Base-by-base conservation (phyloP, 1,140 invertebrate genomes). In the Dreissena rostriformis region DNA sequence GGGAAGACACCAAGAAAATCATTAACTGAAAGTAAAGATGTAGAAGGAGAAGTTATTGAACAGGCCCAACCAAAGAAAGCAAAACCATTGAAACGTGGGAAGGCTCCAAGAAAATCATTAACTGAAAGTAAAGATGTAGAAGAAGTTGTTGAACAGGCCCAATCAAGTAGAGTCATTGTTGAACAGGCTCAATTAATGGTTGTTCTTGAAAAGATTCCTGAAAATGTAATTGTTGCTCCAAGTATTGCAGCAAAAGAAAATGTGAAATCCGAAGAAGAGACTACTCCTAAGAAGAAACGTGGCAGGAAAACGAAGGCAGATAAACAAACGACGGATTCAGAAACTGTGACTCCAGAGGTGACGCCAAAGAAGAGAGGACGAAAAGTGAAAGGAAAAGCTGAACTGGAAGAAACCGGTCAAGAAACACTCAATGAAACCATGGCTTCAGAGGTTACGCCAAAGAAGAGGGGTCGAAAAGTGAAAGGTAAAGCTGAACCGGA, bases 311-410 rank as follows among this genome's bases (percentile, higher is more conserved):
- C 73, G 75, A 82, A 71, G 66, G 51, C 78, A 75, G 78, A 26
- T 22, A 74, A 67, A 22, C 63, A 57, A 68, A 28, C 8, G 10
- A 55, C 39, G 10, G 29, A 24, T 66, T 49, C 52, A 49, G 61
- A 19, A 72, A 71, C 82, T n/a, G 75, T 76, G 26, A 71, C 80
- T 53, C 24, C 55, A 29, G 75, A 83, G 49, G 72, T 76, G 39
- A 80, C 85, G 53, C 72, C 80, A 29, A 82, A 82, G 19, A 82
- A 82, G 57, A 55, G 80, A 49, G 80, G 71, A 22, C 74, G 80
- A 53, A 82, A 82, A 68, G 71, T 72, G 55, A 82, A 82, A 57
- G 29, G 53, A 22, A 81, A 73, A 55, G 26, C 61, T 53, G 57
- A 74, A 24, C 5, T 26, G 15, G 26, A 15, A 52, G 78, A 72